Conservation (phyloP, 2,888 invertebrate species). For the Microctonus brassicae region DNA sequence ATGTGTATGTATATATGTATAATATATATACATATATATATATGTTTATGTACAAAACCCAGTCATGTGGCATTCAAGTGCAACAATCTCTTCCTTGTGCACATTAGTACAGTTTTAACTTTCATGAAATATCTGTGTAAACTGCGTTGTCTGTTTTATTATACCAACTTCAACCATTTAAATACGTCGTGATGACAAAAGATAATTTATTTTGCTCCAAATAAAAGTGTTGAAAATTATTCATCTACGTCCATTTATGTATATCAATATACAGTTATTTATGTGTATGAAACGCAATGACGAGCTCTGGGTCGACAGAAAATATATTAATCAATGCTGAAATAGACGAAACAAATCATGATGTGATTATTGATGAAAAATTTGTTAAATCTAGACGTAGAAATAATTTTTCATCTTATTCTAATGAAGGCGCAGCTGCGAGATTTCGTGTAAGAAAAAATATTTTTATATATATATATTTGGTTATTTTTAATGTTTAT, state of each 20-base stretch:
- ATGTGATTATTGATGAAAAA: conserved; percentile 43
- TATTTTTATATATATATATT: no score
- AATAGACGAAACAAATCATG: conserved; percentile 32
- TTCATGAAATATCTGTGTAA: neutral
- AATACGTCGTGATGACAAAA: neutral
- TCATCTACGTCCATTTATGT: no score
- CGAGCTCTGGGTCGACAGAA: conserved; percentile 41
- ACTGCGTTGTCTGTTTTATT: neutral
- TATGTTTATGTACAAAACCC: neutral
- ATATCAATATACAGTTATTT: neutral
- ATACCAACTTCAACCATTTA: neutral
- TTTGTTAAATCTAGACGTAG: conserved; percentile 51
- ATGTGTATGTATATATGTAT: no score
- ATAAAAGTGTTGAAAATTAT: neutral
- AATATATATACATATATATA: no score
- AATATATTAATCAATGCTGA: conserved; percentile 48
- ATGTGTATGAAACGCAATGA: conserved; percentile 47
- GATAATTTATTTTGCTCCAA: neutral
- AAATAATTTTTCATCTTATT: conserved; percentile 64
- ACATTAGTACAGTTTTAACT: neutral
- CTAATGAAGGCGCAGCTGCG: conserved; percentile 52
- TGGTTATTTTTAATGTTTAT: neutral
- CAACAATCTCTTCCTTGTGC: neutral
- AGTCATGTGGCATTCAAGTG: neutral
- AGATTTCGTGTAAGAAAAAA: conserved; percentile 61